phyloP scores from a whole-genome alignment of 2,797 vertebrate species.

The Peromyscus nudipes region DNA sequence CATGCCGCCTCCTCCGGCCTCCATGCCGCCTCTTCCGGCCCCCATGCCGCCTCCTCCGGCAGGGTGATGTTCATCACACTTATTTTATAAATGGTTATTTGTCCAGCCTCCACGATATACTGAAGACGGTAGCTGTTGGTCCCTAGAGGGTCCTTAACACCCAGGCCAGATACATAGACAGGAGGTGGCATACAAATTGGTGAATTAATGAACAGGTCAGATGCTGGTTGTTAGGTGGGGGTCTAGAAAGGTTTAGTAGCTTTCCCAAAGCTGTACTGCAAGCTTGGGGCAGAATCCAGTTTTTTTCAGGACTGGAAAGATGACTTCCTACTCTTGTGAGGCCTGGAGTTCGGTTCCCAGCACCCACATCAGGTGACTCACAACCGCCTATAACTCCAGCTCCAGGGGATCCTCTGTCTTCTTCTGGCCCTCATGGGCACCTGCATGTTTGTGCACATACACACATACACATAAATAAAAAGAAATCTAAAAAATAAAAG shows the following conservation, averaged over 20 bases:
- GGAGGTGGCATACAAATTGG: not conserved
- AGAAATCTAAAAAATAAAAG: not conserved
- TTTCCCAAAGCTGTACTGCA: constrained; percentile 36
- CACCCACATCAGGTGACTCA: not conserved
- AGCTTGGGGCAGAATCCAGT: not conserved
- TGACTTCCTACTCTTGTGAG: not conserved
- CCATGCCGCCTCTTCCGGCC: not conserved
- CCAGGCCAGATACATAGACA: not conserved
- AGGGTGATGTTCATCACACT: not conserved
- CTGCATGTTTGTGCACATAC: not conserved
- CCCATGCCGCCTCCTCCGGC: too few relatives aligned
- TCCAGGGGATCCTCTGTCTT: not conserved
- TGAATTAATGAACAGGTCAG: not conserved
- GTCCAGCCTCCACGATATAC: not conserved
- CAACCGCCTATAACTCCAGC: not conserved
- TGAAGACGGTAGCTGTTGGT: not conserved
- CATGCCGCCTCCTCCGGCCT: not conserved
- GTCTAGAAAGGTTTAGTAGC: not conserved
- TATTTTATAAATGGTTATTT: not conserved
- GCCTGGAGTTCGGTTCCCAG: not conserved
- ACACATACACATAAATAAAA: not conserved
- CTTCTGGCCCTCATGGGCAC: not conserved
- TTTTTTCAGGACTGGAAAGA: not conserved
- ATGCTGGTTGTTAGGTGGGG: not conserved
- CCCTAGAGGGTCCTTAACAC: not conserved